phyloP scores from a whole-genome alignment of 2,888 invertebrate species.

The Troides aeacus region DNA sequence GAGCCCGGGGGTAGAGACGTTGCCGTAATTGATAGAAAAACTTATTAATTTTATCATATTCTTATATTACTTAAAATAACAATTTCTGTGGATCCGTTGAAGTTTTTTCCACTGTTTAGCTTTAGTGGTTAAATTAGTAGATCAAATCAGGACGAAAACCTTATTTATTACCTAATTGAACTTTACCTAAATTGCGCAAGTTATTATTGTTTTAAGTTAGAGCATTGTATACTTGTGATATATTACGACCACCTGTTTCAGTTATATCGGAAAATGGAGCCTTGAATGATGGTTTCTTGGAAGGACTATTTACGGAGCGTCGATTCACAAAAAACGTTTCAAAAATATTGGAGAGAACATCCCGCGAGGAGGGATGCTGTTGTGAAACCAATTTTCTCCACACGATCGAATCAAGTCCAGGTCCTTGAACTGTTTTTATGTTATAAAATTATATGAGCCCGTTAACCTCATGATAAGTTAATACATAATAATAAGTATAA shows the following conservation, averaged over 20 bases:
- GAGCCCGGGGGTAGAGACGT: too few relatives aligned
- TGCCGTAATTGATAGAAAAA: too few relatives aligned
- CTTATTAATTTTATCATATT: too few relatives aligned
- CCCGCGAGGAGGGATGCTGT: constrained; percentile 10
- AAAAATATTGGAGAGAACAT: constrained; percentile 15
- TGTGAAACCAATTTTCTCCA: constrained; percentile 23
- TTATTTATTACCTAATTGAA: too few relatives aligned
- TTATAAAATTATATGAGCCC: too few relatives aligned
- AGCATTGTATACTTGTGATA: neutral
- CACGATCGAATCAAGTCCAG: constrained; percentile 14
- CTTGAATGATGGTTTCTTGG: neutral
- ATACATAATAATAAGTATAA: too few relatives aligned
- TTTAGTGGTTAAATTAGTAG: too few relatives aligned
- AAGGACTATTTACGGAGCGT: constrained; percentile 7
- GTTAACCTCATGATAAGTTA: neutral
- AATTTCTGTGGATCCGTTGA: too few relatives aligned
- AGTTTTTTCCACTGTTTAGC: too few relatives aligned
- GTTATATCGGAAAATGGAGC: neutral
- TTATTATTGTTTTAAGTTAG: neutral
- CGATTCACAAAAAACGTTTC: constrained; percentile 10
- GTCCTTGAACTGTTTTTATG: neutral
- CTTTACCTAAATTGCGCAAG: neutral
- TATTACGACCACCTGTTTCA: neutral
- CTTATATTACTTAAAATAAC: too few relatives aligned
- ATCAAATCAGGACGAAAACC: too few relatives aligned